Base-by-base conservation (phyloP, 2,888 invertebrate species). In the Luperina nickerlii region DNA sequence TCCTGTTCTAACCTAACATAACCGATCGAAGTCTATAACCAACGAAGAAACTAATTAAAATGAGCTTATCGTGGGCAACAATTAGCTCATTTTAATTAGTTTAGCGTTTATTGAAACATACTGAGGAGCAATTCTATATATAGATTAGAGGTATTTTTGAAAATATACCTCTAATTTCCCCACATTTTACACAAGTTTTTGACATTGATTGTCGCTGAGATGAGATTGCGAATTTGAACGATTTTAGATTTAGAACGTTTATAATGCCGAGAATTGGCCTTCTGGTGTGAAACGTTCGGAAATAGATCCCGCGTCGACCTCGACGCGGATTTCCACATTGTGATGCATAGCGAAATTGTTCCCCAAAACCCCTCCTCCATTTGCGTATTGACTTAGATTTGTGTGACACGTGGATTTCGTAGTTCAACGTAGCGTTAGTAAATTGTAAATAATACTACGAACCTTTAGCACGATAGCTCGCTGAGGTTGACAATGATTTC, bases 201-300 rank as follows among this genome's bases (percentile, higher is more conserved):
- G 57, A 24, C 24, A 24, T 24, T 57, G 24, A 24, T 24, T 57
- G 3, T 24, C 57, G 3, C 57, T 24, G 24, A 57, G 24, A 57
- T 57, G 57, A 24, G 24, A 9, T 57, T 57, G 24, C 24, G 24
- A 57, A n/a, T n/a, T n/a, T n/a, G n/a, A n/a, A n/a, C n/a, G n/a
- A n/a, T n/a, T n/a, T 9, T 24, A 57, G 3, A 57, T 57, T 57
- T 57, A 4, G 9, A 57, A 57, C 57, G 11, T 57, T 57, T n/a
- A 24, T 57, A 57, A 57, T n/a, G n/a, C n/a, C 24, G n/a, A n/a
- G 57, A 57, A 57, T 57, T 54, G 20, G 11, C 57, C 57, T n/a
- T 60, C 57, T 60, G 57, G 57, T 38, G n/a, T 54, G 42, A 73
- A 66, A 79, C 18, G 24, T 67, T 48, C 48, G 79, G 3, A 27